Base-by-base conservation (phyloP, 2,797 vertebrate genomes). In the Fringilla coelebs region DNA sequence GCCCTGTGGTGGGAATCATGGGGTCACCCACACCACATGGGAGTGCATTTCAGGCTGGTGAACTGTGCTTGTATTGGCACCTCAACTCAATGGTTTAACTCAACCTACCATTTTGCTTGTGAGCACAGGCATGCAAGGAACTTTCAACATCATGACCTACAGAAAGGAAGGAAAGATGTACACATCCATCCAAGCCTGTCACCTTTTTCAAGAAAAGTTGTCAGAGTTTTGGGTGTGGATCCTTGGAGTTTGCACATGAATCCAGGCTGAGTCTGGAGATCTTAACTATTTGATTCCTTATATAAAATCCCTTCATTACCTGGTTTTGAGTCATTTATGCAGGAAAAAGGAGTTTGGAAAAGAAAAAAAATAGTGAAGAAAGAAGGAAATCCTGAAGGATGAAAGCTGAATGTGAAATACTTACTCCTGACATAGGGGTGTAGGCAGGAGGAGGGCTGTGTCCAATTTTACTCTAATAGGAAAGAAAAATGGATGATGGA, bases 401-500 rank as follows among this genome's bases (percentile, higher is more conserved):
- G 97, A 97, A 97, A 95, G 89, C 88, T 94, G 94, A 96, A 92
- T 41, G 77, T 97, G 97, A 97, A 97, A 98, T 98, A 98, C 97
- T 98, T 98, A 98, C 97, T 98, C 98, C 98, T 94, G 97, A 98
- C 98, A 98, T 97, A 91, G 96, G 97, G 94, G 97, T 98, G 98
- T 98, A 98, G 97, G 98, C 98, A 97, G 98, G 98, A 98, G 98
- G 97, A 98, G 98, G 98, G 97, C 98, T 98, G 98, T 98, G 98
- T 98, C 98, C 98, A 97, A 98, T 98, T 98, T 98, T 98, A 97
- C 97, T 98, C 98, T 98, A 97, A 98, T 97, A 97, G 97, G 93
- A 98, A 98, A 98, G 98, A 98, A 98, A 98, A 98, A 98, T 98
- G 98, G 98, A 97, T 98, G 98, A 98, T 97, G 98, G 97, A 96